These are phyloP conservation scores for Agrochola macilenta DNA, from an alignment of 2,888 invertebrate species.

Conservation along the genomic window DNA sequence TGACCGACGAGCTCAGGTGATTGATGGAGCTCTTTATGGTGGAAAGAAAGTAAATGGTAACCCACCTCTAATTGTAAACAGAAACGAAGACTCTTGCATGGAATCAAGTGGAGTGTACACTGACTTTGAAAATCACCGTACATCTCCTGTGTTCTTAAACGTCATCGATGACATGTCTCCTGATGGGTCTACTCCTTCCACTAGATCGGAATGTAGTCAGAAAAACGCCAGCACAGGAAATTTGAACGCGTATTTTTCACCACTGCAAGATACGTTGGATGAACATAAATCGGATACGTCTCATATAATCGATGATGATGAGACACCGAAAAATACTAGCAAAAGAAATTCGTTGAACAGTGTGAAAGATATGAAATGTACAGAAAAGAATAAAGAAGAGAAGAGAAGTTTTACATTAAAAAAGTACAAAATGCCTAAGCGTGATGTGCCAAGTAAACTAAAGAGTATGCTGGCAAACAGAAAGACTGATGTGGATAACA, in stretches of 20 bases:
- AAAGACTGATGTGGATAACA: slow-evolving; percentile 88
- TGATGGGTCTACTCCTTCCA: slow-evolving; percentile 91
- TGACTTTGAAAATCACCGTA: slow-evolving; percentile 93
- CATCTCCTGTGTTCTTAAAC: slow-evolving; percentile 88
- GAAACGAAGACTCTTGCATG: slow-evolving; percentile 95
- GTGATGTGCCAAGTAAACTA: slow-evolving; percentile 94
- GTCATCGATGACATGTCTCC: slow-evolving; percentile 93
- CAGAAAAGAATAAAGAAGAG: slow-evolving; percentile 88
- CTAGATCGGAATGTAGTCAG: slow-evolving; percentile 88
- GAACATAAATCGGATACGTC: slow-evolving; percentile 75
- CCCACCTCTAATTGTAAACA: slow-evolving; percentile 89
- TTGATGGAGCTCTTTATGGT: slow-evolving; percentile 97
- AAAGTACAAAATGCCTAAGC: slow-evolving; percentile 94
- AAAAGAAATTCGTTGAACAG: slow-evolving; percentile 87
- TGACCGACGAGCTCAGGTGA: slow-evolving; percentile 95
- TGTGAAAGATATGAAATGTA: slow-evolving; percentile 81
- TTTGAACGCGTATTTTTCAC: slow-evolving; percentile 78
- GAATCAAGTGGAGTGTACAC: slow-evolving; percentile 97
- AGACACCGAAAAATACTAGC: slow-evolving; percentile 83
- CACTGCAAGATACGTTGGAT: slow-evolving; percentile 76
- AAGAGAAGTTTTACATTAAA: slow-evolving; percentile 90
- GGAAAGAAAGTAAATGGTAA: slow-evolving; percentile 91
- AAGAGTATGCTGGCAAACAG: slow-evolving; percentile 93
- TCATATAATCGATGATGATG: slow-evolving; percentile 76
- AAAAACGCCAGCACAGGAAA: slow-evolving; percentile 83